Base-by-base conservation (phyloP, 1,140 invertebrate genomes). In the Chironomus striatipennis region DNA sequence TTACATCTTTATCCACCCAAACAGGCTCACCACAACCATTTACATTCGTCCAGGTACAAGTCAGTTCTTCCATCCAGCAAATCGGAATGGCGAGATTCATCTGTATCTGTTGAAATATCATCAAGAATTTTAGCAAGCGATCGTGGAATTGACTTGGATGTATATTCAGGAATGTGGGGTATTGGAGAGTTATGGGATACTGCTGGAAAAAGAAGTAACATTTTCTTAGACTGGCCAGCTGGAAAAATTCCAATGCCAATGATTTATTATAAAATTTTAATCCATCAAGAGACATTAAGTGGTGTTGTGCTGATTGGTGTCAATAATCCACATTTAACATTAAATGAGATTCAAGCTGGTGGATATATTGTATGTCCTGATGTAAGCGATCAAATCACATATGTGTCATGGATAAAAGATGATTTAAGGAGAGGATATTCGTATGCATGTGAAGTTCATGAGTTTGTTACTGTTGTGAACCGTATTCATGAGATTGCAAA, bases 191-290 rank as follows among this genome's bases (percentile, higher is more conserved):
- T 88, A 43, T 78, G 78, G 0, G 84, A 89, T 78, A 78, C 77
- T 3, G 75, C 79, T 18, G 82, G 81, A 3, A 78, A 77, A 17
- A 75, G 80, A 1, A 78, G 78, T 9, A 78, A 83, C 3, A 74
- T 90, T 1, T 87, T 85, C 76, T 78, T 90, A 0, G 83, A 83
- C 43, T 76, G 47, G 10, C 9, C 47, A 2, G n/a, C 47, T n/a
- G 65, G 74, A 0, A 64, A 79, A 0, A 77, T 89, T 9, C 83
- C 85, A 0, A 87, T 89, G 0, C 88, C 88, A 0, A 79, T 83
- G 77, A 84, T 87, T 47, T 88, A 83, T 75, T 89, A 86, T 84
- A 89, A 90, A 84, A 80, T 90, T 9, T 81, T 88, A 1, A 85
- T 89, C 76, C 84, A 90, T 75, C 81, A 83, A 10, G 74, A 77